These are phyloP conservation scores for Onychomys leucogaster DNA, from an alignment of 2,797 vertebrate genomes.

Conservation along the genomic window DNA sequence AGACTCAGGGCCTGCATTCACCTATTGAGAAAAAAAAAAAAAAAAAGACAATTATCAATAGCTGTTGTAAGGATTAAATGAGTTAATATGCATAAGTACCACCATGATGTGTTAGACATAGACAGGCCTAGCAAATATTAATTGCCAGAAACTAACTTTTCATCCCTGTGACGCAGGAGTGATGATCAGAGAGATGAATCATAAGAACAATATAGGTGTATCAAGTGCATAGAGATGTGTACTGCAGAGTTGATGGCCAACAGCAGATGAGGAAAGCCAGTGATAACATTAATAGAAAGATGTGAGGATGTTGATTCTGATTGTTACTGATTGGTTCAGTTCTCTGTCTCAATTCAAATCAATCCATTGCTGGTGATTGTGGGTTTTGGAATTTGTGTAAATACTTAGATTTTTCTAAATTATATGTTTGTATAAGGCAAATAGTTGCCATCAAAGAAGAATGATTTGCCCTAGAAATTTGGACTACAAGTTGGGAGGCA, in stretches of 20 bases:
- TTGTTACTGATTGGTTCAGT: not conserved
- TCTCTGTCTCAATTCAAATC: not conserved
- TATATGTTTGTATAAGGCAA: not conserved
- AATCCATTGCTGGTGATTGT: not conserved
- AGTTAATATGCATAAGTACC: not conserved
- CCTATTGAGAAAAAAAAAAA: not conserved
- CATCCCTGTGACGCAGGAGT: not conserved
- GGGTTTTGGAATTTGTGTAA: slow-evolving; percentile 4
- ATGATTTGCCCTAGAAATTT: slow-evolving; percentile 22
- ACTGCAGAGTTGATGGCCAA: not conserved
- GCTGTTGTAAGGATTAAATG: not conserved
- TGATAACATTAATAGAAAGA: not conserved
- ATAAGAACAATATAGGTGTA: not conserved
- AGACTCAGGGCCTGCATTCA: not conserved
- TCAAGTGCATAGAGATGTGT: not conserved
- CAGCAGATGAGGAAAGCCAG: not conserved
- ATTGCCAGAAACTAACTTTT: not conserved
- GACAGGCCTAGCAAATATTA: not conserved
- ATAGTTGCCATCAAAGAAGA: slow-evolving; percentile 31
- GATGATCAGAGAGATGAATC: not conserved
- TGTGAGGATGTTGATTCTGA: not conserved
- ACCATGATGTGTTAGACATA: not conserved
- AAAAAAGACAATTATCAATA: not conserved
- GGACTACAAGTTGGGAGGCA: not conserved
- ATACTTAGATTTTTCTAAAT: slow-evolving; percentile 14